Evolutionary conservation across 2,113 vertebrate genomes (phyloP).

Genomic region (Coregonus clupeaformis): DNA sequence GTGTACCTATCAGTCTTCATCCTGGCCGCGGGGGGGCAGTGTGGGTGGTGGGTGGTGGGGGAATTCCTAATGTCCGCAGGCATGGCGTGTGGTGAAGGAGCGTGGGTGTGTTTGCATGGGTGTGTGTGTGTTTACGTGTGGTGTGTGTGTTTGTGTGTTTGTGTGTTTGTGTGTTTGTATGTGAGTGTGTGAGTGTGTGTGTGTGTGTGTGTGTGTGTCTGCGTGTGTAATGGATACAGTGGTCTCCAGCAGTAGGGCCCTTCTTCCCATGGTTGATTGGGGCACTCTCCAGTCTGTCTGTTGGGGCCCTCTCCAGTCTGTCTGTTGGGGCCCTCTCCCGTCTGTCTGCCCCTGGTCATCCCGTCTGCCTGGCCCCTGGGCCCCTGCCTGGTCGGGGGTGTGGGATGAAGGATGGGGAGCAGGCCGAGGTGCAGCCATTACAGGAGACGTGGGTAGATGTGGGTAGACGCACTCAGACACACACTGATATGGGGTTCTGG

Average conservation of each 20-base stretch:
- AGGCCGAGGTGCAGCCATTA: slow-evolving; percentile 63
- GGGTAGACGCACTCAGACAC: slow-evolving; percentile 21
- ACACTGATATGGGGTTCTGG: slow-evolving; percentile 8
- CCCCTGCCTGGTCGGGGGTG: slow-evolving; percentile 60
- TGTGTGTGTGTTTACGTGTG: neutral
- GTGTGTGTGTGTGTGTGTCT: neutral
- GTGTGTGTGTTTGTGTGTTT: neutral
- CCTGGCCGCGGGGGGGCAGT: neutral
- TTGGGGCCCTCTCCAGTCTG: slow-evolving; percentile 22
- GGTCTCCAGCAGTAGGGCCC: slow-evolving; percentile 38
- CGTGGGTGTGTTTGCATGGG: neutral
- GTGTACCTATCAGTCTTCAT: slow-evolving; percentile 21
- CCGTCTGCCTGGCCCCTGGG: slow-evolving; percentile 47
- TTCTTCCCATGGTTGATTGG: slow-evolving; percentile 43
- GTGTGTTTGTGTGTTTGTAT: slow-evolving; percentile 57
- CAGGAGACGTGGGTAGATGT: slow-evolving; percentile 64
- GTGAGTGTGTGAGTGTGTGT: neutral
- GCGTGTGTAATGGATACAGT: slow-evolving; percentile 55
- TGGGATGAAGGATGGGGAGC: slow-evolving; percentile 77
- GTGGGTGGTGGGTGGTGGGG: slow-evolving; percentile 46
- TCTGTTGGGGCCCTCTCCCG: slow-evolving; percentile 1
- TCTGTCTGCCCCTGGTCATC: slow-evolving; percentile 51
- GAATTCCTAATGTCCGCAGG: slow-evolving; percentile 10
- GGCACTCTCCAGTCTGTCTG: slow-evolving; percentile 51
- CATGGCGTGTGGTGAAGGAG: slow-evolving; percentile 29